Percentiles rank a stretch among this genome's conserved stretches.
Evolutionary conservation across 2,888 invertebrate genomes (phyloP).

Genomic region (Ormyrus nitidulus): DNA sequence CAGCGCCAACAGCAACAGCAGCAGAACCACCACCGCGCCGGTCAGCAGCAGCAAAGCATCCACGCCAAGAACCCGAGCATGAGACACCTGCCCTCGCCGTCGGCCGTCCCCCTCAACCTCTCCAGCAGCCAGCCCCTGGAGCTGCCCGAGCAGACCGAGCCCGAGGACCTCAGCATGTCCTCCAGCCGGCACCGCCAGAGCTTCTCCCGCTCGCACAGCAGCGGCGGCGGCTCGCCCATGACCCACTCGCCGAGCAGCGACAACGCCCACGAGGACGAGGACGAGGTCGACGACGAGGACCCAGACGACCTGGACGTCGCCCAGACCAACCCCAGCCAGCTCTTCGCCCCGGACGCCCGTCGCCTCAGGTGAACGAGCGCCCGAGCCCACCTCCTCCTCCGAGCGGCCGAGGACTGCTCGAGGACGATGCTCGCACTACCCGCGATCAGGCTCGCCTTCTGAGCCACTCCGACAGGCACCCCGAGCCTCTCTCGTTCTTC

Average conservation of each 20-base stretch:
- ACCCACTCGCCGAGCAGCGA: conserved; percentile 76
- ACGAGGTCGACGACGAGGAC: conserved; percentile 69
- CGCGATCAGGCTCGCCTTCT: too few relatives aligned
- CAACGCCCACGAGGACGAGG: conserved; percentile 77
- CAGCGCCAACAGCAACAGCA: conserved; percentile 5
- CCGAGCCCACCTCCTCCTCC: background rate
- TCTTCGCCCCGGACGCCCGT: conserved; percentile 69
- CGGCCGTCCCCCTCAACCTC: conserved; percentile 77
- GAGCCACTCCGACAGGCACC: too few relatives aligned
- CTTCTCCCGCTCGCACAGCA: conserved; percentile 75
- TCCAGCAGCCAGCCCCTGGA: conserved; percentile 70
- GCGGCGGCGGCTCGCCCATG: conserved; percentile 75
- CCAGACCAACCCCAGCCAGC: conserved; percentile 74
- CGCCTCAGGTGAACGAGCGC: conserved; percentile 46
- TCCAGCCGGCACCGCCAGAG: background rate
- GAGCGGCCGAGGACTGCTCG: background rate
- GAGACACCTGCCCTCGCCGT: conserved; percentile 50
- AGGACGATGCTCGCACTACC: background rate
- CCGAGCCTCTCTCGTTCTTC: too few relatives aligned
- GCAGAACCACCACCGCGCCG: too few relatives aligned
- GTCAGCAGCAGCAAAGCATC: background rate
- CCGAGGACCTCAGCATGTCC: conserved; percentile 88
- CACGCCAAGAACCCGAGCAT: background rate
- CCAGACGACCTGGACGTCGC: conserved; percentile 77
- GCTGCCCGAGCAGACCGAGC: conserved; percentile 91